phyloP scores from a whole-genome alignment of 1,140 invertebrate genomes.

The Octopus sinensis region DNA sequence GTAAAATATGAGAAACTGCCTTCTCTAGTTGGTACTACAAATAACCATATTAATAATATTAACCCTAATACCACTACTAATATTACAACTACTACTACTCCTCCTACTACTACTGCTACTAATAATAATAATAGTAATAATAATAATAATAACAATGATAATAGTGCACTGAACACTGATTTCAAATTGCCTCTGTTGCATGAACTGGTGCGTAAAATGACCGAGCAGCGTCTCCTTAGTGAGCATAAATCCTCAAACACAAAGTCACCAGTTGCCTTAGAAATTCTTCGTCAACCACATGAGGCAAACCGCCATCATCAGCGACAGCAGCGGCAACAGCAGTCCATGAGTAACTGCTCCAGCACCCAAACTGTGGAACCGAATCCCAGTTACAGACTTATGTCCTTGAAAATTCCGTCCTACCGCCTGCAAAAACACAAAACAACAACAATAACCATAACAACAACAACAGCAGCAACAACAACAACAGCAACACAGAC shows the following conservation, averaged over 20 bases:
- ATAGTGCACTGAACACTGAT: slow-evolving; percentile 32
- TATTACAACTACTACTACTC: neutral
- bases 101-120: too few relatives aligned
- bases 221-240: slow-evolving; percentile 54
- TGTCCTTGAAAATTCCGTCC: slow-evolving; percentile 81
- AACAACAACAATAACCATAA: neutral
- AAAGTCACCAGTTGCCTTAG: slow-evolving; percentile 12
- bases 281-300: neutral
- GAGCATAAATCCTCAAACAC: slow-evolving; percentile 31
- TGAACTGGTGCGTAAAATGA: slow-evolving; percentile 53
- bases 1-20: neutral
- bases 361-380: neutral
- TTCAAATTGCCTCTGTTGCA: slow-evolving; percentile 53
- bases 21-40: too few relatives aligned
- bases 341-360: neutral
- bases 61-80: too few relatives aligned
- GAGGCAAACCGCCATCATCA: neutral
- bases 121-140: slow-evolving; percentile 21
- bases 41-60: too few relatives aligned
- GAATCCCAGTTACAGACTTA: neutral
- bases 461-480: neutral
- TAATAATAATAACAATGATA: slow-evolving; percentile 18
- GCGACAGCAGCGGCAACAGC: neutral
- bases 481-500: neutral
- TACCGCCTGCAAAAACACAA: slow-evolving; percentile 66